These are phyloP conservation scores for Helogale parvula DNA, from an alignment of 2,113 vertebrate species.

Conservation along the genomic window DNA sequence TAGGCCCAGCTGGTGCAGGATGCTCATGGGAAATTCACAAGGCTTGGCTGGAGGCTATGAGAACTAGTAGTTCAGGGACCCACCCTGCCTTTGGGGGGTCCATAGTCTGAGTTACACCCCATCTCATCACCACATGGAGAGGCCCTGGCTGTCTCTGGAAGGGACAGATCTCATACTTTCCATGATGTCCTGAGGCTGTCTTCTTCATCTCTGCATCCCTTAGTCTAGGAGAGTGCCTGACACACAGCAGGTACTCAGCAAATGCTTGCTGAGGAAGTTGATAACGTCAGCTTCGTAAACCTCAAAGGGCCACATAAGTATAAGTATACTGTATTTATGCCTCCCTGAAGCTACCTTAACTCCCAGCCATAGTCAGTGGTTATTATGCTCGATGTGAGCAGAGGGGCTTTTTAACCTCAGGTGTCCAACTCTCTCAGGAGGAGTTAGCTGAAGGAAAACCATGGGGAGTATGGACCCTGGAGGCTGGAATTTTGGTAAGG, in stretches of 20 bases:
- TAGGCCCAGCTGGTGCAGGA: no score
- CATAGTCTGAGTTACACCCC: neutral
- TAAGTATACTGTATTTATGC: neutral
- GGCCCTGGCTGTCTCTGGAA: neutral
- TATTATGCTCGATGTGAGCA: neutral
- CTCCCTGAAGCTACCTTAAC: neutral
- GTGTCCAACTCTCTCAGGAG: neutral
- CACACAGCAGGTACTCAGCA: neutral
- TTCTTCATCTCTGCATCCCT: neutral
- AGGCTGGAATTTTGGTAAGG: neutral
- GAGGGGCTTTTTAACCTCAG: neutral
- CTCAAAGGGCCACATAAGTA: neutral
- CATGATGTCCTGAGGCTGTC: neutral
- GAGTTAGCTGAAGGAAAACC: neutral
- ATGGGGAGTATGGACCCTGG: neutral
- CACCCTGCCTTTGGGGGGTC: neutral
- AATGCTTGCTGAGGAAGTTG: neutral
- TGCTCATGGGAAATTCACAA: neutral
- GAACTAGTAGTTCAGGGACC: neutral
- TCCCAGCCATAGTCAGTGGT: neutral
- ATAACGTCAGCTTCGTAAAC: neutral
- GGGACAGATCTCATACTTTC: neutral
- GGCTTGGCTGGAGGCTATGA: neutral
- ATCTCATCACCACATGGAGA: neutral
- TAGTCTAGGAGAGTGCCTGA: neutral